Percentiles rank a stretch among this genome's conserved stretches.
Conservation (phyloP, 2,888 invertebrate genomes). For the Drosophila stalkeri region DNA sequence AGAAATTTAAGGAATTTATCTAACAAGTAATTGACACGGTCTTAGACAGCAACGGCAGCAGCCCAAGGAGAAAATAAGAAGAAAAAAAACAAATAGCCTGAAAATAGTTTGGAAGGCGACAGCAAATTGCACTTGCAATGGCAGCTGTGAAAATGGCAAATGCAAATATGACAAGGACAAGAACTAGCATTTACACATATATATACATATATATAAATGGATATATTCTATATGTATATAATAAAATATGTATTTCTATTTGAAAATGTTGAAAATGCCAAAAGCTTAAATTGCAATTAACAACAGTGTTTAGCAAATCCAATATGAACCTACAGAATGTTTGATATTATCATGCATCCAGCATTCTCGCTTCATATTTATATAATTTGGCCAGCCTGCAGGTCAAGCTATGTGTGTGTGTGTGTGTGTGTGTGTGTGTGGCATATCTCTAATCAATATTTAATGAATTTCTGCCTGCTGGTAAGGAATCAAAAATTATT, state of each 20-base stretch:
- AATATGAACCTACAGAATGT: slow-evolving; percentile 24
- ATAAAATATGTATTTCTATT: neutral
- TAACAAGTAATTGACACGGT: slow-evolving; percentile 51
- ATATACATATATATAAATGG: neutral
- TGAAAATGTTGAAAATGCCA: slow-evolving; percentile 26
- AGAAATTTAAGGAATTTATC: slow-evolving; percentile 50
- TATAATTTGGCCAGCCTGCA: slow-evolving; percentile 35
- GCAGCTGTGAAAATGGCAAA: slow-evolving; percentile 45
- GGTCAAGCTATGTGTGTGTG: neutral
- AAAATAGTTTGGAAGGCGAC: slow-evolving; percentile 22
- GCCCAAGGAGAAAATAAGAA: neutral
- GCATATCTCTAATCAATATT: slow-evolving; percentile 61
- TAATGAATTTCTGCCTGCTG: slow-evolving; percentile 52
- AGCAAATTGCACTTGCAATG: slow-evolving; percentile 19
- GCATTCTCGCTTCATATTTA: slow-evolving; percentile 41
- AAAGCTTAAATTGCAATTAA: slow-evolving; percentile 62
- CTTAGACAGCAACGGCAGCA: slow-evolving; percentile 16
- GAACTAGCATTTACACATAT: neutral
- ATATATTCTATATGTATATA: neutral
- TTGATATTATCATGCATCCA: slow-evolving; percentile 15
- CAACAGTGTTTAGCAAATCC: slow-evolving; percentile 36
- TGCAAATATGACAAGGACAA: slow-evolving; percentile 30
- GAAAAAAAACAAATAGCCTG: slow-evolving; percentile 31
- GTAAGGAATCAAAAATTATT: slow-evolving; percentile 45
- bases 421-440: slow-evolving; percentile 6